phyloP scores from a whole-genome alignment of 2,888 invertebrate genomes.

The Cinara cedri region DNA sequence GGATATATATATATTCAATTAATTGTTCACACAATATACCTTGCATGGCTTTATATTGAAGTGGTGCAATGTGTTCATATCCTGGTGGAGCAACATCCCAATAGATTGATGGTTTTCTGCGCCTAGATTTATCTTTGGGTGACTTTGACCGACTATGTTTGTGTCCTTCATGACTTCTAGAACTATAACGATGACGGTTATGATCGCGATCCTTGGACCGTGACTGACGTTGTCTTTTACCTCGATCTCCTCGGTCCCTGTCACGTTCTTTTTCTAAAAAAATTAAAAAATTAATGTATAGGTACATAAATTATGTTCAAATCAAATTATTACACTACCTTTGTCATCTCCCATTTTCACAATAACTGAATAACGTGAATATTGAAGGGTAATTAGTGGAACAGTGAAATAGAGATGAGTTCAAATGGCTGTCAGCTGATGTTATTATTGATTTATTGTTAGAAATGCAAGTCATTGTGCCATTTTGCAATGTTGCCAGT shows the following conservation, averaged over 20 bases:
- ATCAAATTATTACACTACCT: no score
- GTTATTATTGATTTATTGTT: no score
- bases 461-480: no score
- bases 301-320: no score
- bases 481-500: no score
- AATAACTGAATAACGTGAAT: no score
- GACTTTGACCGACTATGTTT: slow-evolving; percentile 64
- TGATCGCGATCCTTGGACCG: slow-evolving; percentile 65
- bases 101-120: slow-evolving; percentile 89
- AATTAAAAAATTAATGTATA: no score
- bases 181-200: slow-evolving; percentile 65
- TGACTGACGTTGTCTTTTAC: slow-evolving; percentile 64
- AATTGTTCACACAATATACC: slow-evolving; percentile 62
- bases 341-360: no score
- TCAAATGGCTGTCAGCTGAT: no score
- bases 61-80: slow-evolving; percentile 95
- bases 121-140: slow-evolving; percentile 70
- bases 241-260: slow-evolving; percentile 63
- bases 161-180: slow-evolving; percentile 61
- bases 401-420: no score
- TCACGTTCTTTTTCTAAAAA: slow-evolving; percentile 62
- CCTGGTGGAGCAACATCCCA: slow-evolving; percentile 99
- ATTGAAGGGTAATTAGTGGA: no score
- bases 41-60: slow-evolving; percentile 80
- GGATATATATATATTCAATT: no score